Evolutionary conservation across 2,113 vertebrate genomes (phyloP), one percentile per base, ranked within the genome.

Genomic region (Coptodon bakossiorum): DNA sequence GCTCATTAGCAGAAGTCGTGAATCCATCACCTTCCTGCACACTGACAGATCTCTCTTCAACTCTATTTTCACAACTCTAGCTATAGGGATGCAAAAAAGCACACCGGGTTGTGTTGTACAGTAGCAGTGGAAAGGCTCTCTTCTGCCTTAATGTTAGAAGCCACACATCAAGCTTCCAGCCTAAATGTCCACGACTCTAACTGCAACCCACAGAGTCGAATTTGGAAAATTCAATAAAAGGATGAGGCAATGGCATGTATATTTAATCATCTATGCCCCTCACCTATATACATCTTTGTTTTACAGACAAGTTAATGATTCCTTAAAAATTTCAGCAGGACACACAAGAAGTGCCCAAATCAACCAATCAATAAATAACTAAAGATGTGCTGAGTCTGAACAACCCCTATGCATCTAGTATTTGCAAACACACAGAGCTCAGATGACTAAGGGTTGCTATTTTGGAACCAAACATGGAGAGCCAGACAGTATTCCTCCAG

Each of bases 1-100:
- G 93, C 89, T 92, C 88, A 93, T 95, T 87, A 90, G 88, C 86
- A 87, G 84, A 89, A 87, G 73, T 93, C 83, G 54, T 90, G 85
- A 90, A 86, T 81, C 71, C 34, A 52, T 86, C 87, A 86, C 87
- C 86, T 88, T 85, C 50, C 59, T 73, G 78, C 76, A 48, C 76
- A 57, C 73, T n/a, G 61, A 52, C 68, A 22, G 36, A 83, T 79
- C 86, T 50, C 88, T 76, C 54, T 82, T 40, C 57, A 31, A 89
- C 78, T 88, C 79, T 43, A 85, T 52, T 81, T 61, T 66, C 80
- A 86, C 38, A 54, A 90, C 56, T 56, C 50, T 7, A 80, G 16
- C 29, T 87, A 17, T 27, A 14, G 50, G 19, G n/a, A 43, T 29
- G 48, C 73, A 71, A 73, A 86, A 31, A 63, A 43, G 57, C 71